phyloP scores from a whole-genome alignment of 2,888 invertebrate genomes.

The Cryptus viduatorius region DNA sequence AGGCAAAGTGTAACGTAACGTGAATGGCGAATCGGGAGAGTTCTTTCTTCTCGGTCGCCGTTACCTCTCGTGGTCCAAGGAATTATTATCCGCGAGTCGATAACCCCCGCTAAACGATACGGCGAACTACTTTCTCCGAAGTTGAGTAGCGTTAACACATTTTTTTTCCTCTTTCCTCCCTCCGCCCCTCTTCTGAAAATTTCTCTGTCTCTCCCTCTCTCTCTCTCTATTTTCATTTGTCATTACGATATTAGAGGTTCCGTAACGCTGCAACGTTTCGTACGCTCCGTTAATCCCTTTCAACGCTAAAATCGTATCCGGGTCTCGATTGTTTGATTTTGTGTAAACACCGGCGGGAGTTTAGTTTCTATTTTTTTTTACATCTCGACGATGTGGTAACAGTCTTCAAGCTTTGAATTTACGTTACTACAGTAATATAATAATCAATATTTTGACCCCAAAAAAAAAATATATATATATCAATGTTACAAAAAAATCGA shows the following conservation, averaged over 20 bases:
- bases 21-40: conserved; percentile 19
- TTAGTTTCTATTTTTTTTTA: not conserved
- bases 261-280: conserved; percentile 16
- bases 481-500: not conserved
- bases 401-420: not conserved
- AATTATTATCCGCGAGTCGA: conserved; percentile 52
- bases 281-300: not conserved
- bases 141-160: conserved; percentile 32
- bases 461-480: not conserved
- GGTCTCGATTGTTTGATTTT: conserved; percentile 13
- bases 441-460: not conserved
- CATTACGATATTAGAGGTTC: conserved; percentile 9
- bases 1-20: conserved; percentile 3
- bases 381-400: not conserved
- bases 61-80: conserved; percentile 34
- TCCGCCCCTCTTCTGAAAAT: not conserved
- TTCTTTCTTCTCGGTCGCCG: conserved; percentile 26
- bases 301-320: conserved; percentile 6
- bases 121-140: conserved; percentile 60
- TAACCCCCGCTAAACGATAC: conserved; percentile 44
- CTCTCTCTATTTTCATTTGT: conserved; percentile 25
- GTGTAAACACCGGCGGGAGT: not conserved
- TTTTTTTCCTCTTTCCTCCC: conserved; percentile 3
- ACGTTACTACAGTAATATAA: not conserved
- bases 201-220: conserved; percentile 15